phyloP scores from a whole-genome alignment of 2,888 invertebrate genomes.

The Troides helena region DNA sequence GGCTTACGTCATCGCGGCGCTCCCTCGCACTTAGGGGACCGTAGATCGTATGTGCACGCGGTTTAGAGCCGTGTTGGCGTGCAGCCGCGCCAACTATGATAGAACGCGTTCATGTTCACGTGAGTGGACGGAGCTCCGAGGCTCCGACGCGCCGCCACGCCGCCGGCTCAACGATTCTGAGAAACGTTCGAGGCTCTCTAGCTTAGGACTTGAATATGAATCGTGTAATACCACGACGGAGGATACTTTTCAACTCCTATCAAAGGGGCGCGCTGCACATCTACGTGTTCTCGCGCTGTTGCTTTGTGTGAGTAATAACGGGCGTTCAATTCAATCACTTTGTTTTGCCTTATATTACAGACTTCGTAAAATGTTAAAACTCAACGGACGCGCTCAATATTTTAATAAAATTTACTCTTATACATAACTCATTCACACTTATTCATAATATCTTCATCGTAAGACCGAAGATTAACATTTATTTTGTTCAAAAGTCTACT shows the following conservation, averaged over 20 bases:
- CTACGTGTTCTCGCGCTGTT: constrained; percentile 14
- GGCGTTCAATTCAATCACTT: constrained; percentile 5
- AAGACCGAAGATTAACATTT: no score
- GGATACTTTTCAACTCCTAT: constrained; percentile 45
- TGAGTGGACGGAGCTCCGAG: constrained; percentile 79
- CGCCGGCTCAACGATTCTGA: constrained; percentile 76
- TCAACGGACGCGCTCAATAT: no score
- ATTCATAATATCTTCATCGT: no score
- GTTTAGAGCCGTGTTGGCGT: constrained; percentile 53
- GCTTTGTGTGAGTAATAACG: constrained; percentile 12
- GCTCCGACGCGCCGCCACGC: constrained; percentile 62
- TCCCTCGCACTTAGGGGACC: constrained; percentile 52
- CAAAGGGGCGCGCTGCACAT: constrained; percentile 28
- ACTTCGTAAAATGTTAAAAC: no score
- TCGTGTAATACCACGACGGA: constrained; percentile 55
- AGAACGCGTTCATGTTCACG: constrained; percentile 78
- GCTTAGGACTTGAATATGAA: constrained; percentile 76
- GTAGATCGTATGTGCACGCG: constrained; percentile 54
- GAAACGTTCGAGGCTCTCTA: constrained; percentile 75
- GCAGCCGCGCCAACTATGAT: constrained; percentile 59
- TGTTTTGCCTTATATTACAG: background rate
- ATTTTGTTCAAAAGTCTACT: no score
- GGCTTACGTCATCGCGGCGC: constrained; percentile 78
- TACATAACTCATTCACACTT: no score
- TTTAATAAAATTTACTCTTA: no score